Evolutionary conservation across 2,888 invertebrate species (phyloP), one percentile per base, ranked within the genome.

Genomic region (Parelbella ahira): DNA sequence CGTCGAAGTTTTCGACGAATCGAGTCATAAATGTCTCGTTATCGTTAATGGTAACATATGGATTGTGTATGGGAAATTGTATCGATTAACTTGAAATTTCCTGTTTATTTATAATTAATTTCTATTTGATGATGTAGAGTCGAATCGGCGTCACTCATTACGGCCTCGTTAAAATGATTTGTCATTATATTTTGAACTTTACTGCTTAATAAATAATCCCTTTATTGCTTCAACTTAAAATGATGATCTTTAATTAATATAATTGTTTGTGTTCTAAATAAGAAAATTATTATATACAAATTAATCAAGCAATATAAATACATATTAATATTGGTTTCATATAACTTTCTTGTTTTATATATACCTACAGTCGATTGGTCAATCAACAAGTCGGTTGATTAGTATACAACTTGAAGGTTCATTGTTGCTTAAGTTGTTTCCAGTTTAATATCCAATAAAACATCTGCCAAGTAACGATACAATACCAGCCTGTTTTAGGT

Each of bases 21-120:
- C 68, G 68, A 64, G 72, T 56, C 58, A 68, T 84, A 86, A 84
- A 84, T 48, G 76, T 80, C 81, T 81, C 74, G 82, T 84, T 81
- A 84, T 66, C 57, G 46, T 65, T 79, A 79, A 82, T 77, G 68
- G 77, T 78, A 79, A 82, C 82, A 79, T 82, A 82, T 80, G 82
- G 77, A 38, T 51, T 52, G 60, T 60, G 60, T 62, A 65, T 68
- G 71, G 67, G 68, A 72, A 79, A 72, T 50, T 51, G 66, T 67
- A 67, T 63, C 68, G 42, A 50, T 39, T 42, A 42, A 51, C 48
- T 36, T 43, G 23, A 50, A 46, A 56, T 73, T 70, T 78, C 76
- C 79, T 79, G 77, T 78, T 73, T 71, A 64, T 63, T 68, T 72
- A 67, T 71, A 68, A 76, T 75, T 63, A 68, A 60, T 51, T 54